Conservation (phyloP, 2,888 invertebrate species). For the Tachina lurida region DNA sequence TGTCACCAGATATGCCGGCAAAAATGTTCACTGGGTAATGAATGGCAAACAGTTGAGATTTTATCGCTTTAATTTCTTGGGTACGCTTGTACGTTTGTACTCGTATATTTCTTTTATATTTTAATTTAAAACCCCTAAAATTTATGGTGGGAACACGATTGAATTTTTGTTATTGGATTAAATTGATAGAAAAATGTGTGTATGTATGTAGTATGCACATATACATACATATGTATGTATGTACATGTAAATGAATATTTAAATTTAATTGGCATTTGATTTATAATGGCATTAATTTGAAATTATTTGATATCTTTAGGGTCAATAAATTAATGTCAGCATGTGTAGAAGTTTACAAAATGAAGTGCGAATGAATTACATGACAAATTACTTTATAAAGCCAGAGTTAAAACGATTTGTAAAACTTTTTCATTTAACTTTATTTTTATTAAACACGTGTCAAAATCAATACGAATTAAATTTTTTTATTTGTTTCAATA, state of each 20-base stretch:
- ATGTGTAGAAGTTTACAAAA: neutral
- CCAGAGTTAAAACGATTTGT: neutral
- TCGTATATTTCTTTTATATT: conserved; percentile 15
- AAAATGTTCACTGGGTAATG: no score
- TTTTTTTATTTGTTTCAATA: no score
- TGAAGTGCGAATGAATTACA: neutral
- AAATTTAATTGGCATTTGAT: conserved; percentile 45
- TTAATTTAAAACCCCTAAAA: conserved; percentile 28
- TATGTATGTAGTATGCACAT: no score
- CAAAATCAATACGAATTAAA: no score
- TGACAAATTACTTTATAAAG: neutral
- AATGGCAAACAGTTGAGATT: conserved; percentile 17
- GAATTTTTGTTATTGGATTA: conserved; percentile 30
- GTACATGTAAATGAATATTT: conserved; percentile 6
- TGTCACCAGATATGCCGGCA: no score
- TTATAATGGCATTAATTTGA: conserved; percentile 15
- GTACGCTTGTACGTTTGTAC: no score
- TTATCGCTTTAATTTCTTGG: conserved; percentile 9
- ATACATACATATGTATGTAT: no score
- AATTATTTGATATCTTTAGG: conserved; percentile 24
- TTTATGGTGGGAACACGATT: conserved; percentile 49
- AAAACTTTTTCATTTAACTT: neutral
- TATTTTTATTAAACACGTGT: neutral
- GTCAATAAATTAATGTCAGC: neutral
- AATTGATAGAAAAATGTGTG: neutral